Evolutionary conservation across 2,888 invertebrate species (phyloP).

Genomic region (Luperina testacea): DNA sequence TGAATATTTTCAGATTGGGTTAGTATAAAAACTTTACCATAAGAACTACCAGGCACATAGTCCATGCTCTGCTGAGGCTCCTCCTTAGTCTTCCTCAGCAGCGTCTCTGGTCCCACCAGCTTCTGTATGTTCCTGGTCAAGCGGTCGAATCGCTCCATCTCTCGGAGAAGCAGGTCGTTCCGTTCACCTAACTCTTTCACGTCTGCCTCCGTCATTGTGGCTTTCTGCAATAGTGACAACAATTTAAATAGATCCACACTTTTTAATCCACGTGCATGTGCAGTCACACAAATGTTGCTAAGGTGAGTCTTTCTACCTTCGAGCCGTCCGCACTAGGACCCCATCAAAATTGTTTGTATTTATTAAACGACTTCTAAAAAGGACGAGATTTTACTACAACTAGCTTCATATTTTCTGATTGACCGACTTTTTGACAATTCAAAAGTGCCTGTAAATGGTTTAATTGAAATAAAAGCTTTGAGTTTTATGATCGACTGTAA

Average conservation of each 20-base stretch:
- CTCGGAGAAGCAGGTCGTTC: constrained; percentile 90
- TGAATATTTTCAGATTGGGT: background rate
- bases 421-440: too few relatives aligned
- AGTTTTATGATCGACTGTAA: too few relatives aligned
- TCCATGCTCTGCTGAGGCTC: constrained; percentile 57
- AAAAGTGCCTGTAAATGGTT: too few relatives aligned
- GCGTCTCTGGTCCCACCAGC: constrained; percentile 83
- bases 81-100: constrained; percentile 65
- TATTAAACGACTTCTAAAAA: background rate
- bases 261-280: background rate
- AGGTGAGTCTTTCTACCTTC: background rate
- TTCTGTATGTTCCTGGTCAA: constrained; percentile 90
- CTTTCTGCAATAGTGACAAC: constrained; percentile 83
- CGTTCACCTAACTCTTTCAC: constrained; percentile 89
- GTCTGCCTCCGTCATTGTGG: constrained; percentile 90
- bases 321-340: too few relatives aligned
- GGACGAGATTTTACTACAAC: too few relatives aligned
- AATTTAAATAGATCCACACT: background rate
- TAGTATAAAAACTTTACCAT: constrained; percentile 68
- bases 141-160: constrained; percentile 91
- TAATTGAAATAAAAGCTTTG: too few relatives aligned
- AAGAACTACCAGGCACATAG: constrained; percentile 70
- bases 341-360: background rate
- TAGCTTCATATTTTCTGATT: too few relatives aligned
- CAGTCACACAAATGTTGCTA: background rate